Evolutionary conservation across 1,140 invertebrate species (phyloP).

Genomic region (Penaeus japonicus): DNA sequence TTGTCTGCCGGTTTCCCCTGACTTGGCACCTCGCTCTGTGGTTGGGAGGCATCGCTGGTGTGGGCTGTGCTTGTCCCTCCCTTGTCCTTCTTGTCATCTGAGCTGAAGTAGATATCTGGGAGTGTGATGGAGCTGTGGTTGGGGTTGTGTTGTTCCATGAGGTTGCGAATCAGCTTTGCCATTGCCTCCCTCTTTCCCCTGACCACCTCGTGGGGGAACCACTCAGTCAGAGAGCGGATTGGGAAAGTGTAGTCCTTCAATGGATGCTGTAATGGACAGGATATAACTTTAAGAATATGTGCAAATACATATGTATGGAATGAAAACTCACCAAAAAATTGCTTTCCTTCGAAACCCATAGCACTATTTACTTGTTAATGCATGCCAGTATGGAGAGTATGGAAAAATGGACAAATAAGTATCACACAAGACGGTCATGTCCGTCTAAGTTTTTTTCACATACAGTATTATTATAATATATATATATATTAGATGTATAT

Average conservation of each 20-base stretch:
- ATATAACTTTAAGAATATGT: not conserved
- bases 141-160: constrained; percentile 63
- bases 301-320: no score
- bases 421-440: no score
- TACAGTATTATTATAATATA: no score
- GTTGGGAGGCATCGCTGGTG: not conserved
- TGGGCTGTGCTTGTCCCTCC: not conserved
- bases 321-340: not conserved
- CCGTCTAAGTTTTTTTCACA: no score
- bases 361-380: no score
- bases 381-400: no score
- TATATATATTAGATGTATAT: no score
- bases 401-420: no score
- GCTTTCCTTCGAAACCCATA: no score
- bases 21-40: not conserved
- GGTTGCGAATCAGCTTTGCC: constrained; percentile 63
- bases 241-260: constrained; percentile 65
- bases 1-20: no score
- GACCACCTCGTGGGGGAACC: constrained; percentile 64
- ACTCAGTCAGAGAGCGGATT: constrained; percentile 63
- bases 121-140: constrained; percentile 51
- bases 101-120: constrained; percentile 52
- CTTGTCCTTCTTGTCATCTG: constrained; percentile 36
- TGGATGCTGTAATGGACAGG: constrained; percentile 63
- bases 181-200: constrained; percentile 64